Evolutionary conservation across 2,113 vertebrate species (phyloP), one percentile per base, ranked within the genome.

Genomic region (Coptodon bakossiorum): DNA sequence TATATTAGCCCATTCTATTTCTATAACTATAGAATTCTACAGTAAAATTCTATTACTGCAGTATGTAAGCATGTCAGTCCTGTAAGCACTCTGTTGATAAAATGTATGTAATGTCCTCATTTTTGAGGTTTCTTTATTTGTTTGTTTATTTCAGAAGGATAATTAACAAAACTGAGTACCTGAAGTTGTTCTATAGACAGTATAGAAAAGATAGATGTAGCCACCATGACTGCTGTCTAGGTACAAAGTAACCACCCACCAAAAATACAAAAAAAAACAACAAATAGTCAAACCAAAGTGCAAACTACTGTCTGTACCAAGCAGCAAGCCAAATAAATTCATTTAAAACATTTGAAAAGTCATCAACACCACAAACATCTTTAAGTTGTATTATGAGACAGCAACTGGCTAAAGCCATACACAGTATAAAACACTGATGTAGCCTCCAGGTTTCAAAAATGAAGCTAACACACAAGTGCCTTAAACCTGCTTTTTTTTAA

Each of bases 1-100:
- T 52, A 61, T 82, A 87, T 86, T 40, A 86, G 50, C 34, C 78
- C 85, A 38, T 78, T 83, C 54, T 87, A 13, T 22, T 68, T 68
- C 8, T 68, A 68, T 22, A 38, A 38, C 34, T 38, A 38, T 38
- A 38, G 34, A 38, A 68, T 68, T 38, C 34, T 68, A 68, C 12
- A 13, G 61, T 68, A 68, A 68, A 68, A 38, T 38, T 38, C 82
- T 43, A 83, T 86, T 71, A 52, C 40, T 61, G 56, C 73, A 40
- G n/a, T 19, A 24, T 6, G 12, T 10, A 73, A 78, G 45, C 27
- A 78, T 78, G 45, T 50, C 38, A 0, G 22, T 29, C 27, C 6
- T 52, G 6, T 19, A 78, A 78, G 45, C 27, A 52, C 16, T 52
- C 29, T 34, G 73, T n/a, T 78, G 27, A 52, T 50, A 52, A 52